Evolutionary conservation across 1,140 invertebrate genomes (phyloP).

Genomic region (Harpegnathos saltator): DNA sequence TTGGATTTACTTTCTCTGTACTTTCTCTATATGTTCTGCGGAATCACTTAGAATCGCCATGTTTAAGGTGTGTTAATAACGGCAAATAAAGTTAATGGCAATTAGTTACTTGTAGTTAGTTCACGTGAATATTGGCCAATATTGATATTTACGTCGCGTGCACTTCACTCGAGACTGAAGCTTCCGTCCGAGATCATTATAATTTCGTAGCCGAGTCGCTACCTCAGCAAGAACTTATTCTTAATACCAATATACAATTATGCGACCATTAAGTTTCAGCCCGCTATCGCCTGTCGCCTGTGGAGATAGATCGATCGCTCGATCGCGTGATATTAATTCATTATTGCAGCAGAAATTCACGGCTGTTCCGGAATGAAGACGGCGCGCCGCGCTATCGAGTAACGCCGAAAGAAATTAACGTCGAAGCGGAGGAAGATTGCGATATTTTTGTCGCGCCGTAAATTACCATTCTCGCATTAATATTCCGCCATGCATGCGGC

Average conservation of each 20-base stretch:
- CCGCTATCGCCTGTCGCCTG: slow-evolving; percentile 33
- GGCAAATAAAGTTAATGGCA: not conserved
- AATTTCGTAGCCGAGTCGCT: slow-evolving; percentile 17
- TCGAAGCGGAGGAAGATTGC: not conserved
- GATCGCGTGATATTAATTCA: slow-evolving; percentile 58
- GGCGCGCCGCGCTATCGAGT: slow-evolving; percentile 40
- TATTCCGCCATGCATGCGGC: slow-evolving; percentile 17
- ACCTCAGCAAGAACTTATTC: slow-evolving; percentile 27
- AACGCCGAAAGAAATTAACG: slow-evolving; percentile 61
- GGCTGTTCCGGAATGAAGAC: slow-evolving; percentile 55
- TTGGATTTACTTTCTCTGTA: no score
- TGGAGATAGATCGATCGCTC: slow-evolving; percentile 48
- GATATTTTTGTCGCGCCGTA: slow-evolving; percentile 36
- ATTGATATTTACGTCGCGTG: slow-evolving; percentile 15
- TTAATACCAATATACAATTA: slow-evolving; percentile 54
- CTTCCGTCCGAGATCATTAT: slow-evolving; percentile 9
- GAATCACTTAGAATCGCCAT: not conserved
- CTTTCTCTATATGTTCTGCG: no score
- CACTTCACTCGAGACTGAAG: not conserved
- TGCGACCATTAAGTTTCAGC: slow-evolving; percentile 55
- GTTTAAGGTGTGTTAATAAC: not conserved
- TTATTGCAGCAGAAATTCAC: slow-evolving; percentile 53
- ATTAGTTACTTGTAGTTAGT: slow-evolving; percentile 5
- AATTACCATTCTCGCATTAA: slow-evolving; percentile 46
- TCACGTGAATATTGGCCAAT: not conserved